These are phyloP conservation scores for Eudasyphora cyanicolor DNA, from an alignment of 2,888 invertebrate genomes.

Conservation along the genomic window DNA sequence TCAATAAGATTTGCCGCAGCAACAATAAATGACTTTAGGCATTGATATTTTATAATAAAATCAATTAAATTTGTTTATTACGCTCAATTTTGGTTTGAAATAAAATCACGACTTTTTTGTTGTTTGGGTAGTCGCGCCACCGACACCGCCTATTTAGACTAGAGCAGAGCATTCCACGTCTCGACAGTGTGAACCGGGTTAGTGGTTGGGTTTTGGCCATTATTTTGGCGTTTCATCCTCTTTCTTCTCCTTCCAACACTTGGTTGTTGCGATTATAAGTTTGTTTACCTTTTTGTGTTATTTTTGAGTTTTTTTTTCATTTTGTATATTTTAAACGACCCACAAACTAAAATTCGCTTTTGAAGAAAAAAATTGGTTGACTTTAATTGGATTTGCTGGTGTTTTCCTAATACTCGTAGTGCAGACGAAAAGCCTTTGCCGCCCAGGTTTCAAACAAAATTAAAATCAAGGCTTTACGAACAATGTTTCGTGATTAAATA, in stretches of 20 bases:
- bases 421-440: too few species aligned
- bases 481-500: too few species aligned
- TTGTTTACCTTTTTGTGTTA: slow-evolving; percentile 7
- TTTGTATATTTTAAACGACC: slow-evolving; percentile 13
- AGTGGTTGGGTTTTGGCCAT: slow-evolving; percentile 29
- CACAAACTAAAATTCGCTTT: slow-evolving; percentile 9
- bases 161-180: neutral
- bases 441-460: neutral
- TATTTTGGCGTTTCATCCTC: slow-evolving; percentile 14
- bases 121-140: neutral
- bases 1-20: neutral
- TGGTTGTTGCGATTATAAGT: slow-evolving; percentile 10
- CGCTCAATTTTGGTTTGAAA: neutral
- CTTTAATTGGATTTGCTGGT: slow-evolving; percentile 37
- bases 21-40: slow-evolving; percentile 20
- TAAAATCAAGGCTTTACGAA: slow-evolving; percentile 22
- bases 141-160: slow-evolving; percentile 10
- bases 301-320: too few species aligned
- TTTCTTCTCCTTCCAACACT: slow-evolving; percentile 9
- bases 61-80: slow-evolving; percentile 64
- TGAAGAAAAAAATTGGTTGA: neutral
- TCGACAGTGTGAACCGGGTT: slow-evolving; percentile 38
- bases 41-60: slow-evolving; percentile 50
- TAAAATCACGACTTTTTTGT: slow-evolving; percentile 46
- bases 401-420: too few species aligned